A percentile compares a stretch with the other conserved stretches of the same genome.
phyloP scores from a whole-genome alignment of 2,113 vertebrate species.

The Cebus imitator region DNA sequence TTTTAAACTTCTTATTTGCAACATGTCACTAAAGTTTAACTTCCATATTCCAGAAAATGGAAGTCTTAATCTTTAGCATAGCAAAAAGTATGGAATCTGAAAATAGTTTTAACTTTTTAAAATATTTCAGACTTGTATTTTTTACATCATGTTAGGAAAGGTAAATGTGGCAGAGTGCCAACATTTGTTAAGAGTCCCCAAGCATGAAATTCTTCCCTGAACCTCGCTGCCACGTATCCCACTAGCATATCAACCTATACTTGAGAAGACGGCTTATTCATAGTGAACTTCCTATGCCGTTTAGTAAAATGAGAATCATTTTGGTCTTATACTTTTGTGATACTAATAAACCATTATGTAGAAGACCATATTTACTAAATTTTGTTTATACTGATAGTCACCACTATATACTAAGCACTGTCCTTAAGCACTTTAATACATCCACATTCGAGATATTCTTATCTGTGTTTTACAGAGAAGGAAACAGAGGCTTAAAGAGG shows the following conservation, averaged over 20 bases:
- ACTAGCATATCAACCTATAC: not conserved
- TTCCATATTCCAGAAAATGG: not conserved
- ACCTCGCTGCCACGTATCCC: not conserved
- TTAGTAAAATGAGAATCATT: constrained; percentile 1
- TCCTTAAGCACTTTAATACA: not conserved
- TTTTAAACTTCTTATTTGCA: not conserved
- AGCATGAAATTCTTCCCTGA: not conserved
- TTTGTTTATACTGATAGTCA: not conserved
- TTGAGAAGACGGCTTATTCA: not conserved
- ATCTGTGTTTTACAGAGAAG: not conserved
- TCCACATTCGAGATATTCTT: not conserved
- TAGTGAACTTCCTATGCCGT: not conserved
- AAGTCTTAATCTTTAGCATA: constrained; percentile 17
- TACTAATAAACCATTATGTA: constrained; percentile 8
- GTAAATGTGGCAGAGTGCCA: not conserved
- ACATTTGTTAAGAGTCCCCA: not conserved
- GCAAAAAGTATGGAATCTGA: not conserved
- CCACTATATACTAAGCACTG: not conserved
- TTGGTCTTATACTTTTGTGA: not conserved
- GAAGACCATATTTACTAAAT: not conserved
- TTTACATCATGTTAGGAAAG: not conserved
- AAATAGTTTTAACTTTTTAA: constrained; percentile 21
- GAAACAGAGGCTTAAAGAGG: not conserved
- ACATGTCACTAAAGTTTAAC: constrained; percentile 11
- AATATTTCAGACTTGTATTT: not conserved